These are phyloP conservation scores for Leuctra nigra DNA, from an alignment of 2,888 invertebrate genomes.

Conservation along the genomic window DNA sequence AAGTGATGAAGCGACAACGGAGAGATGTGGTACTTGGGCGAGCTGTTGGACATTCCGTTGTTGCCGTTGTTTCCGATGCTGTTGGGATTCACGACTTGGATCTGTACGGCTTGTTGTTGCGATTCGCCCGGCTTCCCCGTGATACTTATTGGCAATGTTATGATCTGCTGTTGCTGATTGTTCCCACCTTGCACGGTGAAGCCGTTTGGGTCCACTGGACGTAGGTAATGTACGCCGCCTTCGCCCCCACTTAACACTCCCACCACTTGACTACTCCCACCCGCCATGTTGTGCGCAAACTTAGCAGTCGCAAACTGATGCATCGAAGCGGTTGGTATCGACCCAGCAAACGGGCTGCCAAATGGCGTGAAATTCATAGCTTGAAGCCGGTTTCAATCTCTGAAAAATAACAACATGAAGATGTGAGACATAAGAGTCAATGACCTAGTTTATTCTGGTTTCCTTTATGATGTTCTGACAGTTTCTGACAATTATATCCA, in stretches of 20 bases:
- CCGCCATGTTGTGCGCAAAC: conserved; percentile 60
- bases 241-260: conserved; percentile 62
- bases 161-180: conserved; percentile 41
- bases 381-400: conserved; percentile 33
- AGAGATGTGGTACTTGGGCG: conserved; percentile 66
- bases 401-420: not conserved
- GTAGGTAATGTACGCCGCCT: conserved; percentile 68
- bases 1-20: conserved; percentile 68
- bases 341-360: conserved; percentile 47
- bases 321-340: conserved; percentile 52
- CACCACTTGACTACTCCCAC: conserved; percentile 51
- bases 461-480: too few species aligned
- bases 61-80: conserved; percentile 32
- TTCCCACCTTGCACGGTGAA: conserved; percentile 34
- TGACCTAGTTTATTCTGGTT: not conserved
- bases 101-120: conserved; percentile 65
- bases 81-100: conserved; percentile 62
- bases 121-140: conserved; percentile 61
- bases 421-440: not conserved
- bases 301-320: conserved; percentile 57
- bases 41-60: conserved; percentile 31
- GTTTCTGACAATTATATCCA: too few species aligned
- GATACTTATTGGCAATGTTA: conserved; percentile 71
- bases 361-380: conserved; percentile 78
- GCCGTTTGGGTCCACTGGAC: conserved; percentile 52